Conservation (phyloP, 1,140 invertebrate species). For the Lepidurus apus region DNA sequence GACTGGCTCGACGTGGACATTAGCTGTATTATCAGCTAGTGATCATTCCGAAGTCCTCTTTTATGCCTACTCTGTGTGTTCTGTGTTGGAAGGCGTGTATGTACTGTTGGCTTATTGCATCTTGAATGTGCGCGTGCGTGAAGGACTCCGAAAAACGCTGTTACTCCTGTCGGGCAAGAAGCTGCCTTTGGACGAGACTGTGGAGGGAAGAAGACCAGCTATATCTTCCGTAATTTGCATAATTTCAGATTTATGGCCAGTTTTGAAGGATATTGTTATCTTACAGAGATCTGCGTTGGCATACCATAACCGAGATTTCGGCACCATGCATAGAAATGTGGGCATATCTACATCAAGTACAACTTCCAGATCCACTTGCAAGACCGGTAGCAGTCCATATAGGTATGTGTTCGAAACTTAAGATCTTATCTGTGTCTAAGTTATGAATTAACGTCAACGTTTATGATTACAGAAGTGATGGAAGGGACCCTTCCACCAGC, state of each 20-base stretch:
- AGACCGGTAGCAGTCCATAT: conserved; percentile 87
- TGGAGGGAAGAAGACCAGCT: conserved; percentile 38
- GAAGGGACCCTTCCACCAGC: conserved; percentile 32
- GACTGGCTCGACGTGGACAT: conserved; percentile 69
- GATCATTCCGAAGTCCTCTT: conserved; percentile 66
- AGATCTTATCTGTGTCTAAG: conserved; percentile 38
- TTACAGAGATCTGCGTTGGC: conserved; percentile 70
- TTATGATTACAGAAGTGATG: conserved; percentile 35
- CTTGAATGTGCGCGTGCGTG: conserved; percentile 66
- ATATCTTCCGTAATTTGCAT: conserved; percentile 27
- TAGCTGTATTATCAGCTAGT: conserved; percentile 71
- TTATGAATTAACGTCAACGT: conserved; percentile 42
- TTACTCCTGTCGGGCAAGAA: conserved; percentile 66
- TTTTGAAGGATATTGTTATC: neutral
- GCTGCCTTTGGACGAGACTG: conserved; percentile 56
- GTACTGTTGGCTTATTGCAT: conserved; percentile 77
- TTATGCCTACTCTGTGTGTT: conserved; percentile 63
- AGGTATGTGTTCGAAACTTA: conserved; percentile 48
- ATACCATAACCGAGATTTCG: conserved; percentile 60
- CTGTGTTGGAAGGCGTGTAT: conserved; percentile 66
- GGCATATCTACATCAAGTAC: conserved; percentile 94
- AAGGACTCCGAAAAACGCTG: conserved; percentile 42
- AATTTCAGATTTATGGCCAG: neutral
- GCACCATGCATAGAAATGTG: conserved; percentile 65
- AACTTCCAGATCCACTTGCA: conserved; percentile 87